Conservation (phyloP, 2,113 vertebrate species). For the Gracilinanus agilis region DNA sequence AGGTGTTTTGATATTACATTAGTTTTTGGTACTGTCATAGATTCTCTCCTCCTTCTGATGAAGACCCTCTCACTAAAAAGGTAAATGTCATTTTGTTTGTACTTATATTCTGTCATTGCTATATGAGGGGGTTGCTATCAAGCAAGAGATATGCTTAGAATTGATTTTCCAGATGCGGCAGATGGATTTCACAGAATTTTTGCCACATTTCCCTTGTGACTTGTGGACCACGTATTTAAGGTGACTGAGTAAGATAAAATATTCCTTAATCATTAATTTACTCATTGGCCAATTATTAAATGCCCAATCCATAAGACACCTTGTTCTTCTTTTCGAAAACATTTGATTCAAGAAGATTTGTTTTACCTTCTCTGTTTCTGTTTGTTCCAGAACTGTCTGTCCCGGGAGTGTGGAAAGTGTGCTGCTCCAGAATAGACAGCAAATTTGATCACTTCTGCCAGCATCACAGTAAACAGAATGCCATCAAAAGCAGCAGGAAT, state of each 20-base stretch:
- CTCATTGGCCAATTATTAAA: background rate
- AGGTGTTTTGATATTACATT: slow-evolving; percentile 60
- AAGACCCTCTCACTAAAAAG: slow-evolving; percentile 13
- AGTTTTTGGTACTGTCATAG: slow-evolving; percentile 47
- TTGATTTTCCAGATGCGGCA: slow-evolving; percentile 12
- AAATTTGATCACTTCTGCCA: background rate
- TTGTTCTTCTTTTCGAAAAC: slow-evolving; percentile 5
- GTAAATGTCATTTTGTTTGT: slow-evolving; percentile 38
- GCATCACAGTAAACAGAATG: background rate
- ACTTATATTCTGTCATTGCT: slow-evolving; percentile 35
- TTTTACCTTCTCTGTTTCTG: background rate
- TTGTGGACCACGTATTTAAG: background rate
- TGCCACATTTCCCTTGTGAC: background rate
- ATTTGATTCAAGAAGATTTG: background rate
- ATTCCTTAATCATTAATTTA: background rate
- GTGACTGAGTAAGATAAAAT: background rate
- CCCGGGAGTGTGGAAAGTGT: background rate
- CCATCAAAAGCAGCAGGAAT: background rate
- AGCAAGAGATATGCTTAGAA: background rate
- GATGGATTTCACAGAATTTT: slow-evolving; percentile 22
- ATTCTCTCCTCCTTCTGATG: background rate
- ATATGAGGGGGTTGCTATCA: slow-evolving; percentile 17
- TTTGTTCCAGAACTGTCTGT: background rate
- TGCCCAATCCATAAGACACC: background rate
- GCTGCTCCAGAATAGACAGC: background rate